A percentile compares a stretch with the other conserved stretches of the same genome.
Evolutionary conservation across 1,140 invertebrate species (phyloP).

Genomic region (Drosophila melanica): DNA sequence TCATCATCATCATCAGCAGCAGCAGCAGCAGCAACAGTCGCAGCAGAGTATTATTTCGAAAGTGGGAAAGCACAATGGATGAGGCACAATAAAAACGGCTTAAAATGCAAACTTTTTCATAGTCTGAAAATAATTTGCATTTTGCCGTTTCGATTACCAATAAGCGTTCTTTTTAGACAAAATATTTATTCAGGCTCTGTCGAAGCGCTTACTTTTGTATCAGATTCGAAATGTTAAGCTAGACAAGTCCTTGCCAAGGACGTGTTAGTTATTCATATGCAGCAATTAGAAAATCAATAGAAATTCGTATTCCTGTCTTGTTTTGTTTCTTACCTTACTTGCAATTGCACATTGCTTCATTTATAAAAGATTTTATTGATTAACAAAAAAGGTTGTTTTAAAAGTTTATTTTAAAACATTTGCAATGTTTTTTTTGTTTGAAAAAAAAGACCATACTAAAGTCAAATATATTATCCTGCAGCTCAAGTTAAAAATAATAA

Average conservation of each 20-base stretch:
- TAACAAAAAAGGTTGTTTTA: no score
- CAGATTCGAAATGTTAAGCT: not conserved
- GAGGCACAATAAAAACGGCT: conserved; percentile 42
- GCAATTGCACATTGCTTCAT: not conserved
- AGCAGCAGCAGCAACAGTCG: not conserved
- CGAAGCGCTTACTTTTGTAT: conserved; percentile 18
- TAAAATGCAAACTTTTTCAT: conserved; percentile 39
- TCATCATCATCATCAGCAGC: conserved; percentile 44
- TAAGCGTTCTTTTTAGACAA: conserved; percentile 23
- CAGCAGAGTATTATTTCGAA: conserved; percentile 27
- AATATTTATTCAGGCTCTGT: conserved; percentile 31
- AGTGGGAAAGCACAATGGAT: conserved; percentile 42
- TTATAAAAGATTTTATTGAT: not conserved
- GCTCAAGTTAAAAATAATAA: no score
- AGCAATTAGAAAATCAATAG: not conserved
- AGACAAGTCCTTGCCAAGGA: conserved; percentile 9
- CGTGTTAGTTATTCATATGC: conserved; percentile 8
- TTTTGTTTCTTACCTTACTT: not conserved
- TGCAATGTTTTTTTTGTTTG: no score
- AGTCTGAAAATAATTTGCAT: conserved; percentile 34
- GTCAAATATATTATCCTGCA: no score
- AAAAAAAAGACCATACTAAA: no score
- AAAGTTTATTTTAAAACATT: no score
- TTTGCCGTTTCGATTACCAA: conserved; percentile 39
- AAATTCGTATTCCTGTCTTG: not conserved